Evolutionary conservation across 2,113 vertebrate species (phyloP).

Genomic region (Sceloporus undulatus): DNA sequence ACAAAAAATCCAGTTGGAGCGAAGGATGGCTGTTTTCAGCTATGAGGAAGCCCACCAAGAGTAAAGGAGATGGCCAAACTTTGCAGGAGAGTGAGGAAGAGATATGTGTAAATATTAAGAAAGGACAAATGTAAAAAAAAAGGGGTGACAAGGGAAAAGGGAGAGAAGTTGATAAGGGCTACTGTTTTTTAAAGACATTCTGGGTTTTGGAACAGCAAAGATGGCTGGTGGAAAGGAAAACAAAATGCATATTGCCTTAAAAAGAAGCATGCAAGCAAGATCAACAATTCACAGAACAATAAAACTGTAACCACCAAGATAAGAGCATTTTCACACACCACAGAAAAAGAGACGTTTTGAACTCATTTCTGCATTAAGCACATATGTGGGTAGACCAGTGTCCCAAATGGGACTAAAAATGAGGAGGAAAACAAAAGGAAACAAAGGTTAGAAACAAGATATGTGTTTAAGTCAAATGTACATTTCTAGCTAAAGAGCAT

Average conservation of each 20-base stretch:
- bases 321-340: background rate
- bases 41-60: background rate
- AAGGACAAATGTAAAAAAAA: too few relatives aligned
- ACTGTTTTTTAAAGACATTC: too few relatives aligned
- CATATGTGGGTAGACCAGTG: background rate
- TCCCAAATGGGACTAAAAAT: background rate
- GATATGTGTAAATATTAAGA: too few relatives aligned
- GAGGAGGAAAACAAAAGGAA: background rate
- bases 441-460: background rate
- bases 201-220: too few relatives aligned
- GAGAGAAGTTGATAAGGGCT: too few relatives aligned
- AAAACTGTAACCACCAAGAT: background rate
- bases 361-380: background rate
- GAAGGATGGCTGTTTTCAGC: background rate
- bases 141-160: too few relatives aligned
- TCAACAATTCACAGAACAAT: background rate
- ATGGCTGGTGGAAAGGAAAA: background rate
- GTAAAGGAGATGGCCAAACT: background rate
- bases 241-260: background rate
- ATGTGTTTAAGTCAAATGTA: background rate
- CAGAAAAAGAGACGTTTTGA: background rate
- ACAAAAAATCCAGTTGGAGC: background rate
- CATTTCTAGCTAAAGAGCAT: background rate
- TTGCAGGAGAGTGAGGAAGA: too few relatives aligned
- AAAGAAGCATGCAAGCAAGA: background rate